These are phyloP conservation scores for Meghimatium bilineatum DNA, from an alignment of 2,888 invertebrate species.

Conservation along the genomic window DNA sequence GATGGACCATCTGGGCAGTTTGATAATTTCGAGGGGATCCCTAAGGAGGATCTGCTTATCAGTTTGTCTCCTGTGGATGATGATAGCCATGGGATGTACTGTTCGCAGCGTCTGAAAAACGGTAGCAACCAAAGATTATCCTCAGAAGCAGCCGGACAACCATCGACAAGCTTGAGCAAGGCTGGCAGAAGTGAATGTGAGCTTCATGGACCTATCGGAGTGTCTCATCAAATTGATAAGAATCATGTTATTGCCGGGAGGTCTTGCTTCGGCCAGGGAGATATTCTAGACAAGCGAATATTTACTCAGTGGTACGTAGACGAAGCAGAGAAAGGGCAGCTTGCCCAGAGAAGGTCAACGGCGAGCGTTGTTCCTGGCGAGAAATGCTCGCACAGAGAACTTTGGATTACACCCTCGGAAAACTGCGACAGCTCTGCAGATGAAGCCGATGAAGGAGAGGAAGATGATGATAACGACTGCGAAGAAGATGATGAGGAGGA, in stretches of 20 bases:
- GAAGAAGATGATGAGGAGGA: slow-evolving; percentile 36
- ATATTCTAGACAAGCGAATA: slow-evolving; percentile 12
- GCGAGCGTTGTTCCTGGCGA: background rate
- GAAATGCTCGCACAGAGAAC: background rate
- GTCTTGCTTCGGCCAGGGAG: slow-evolving; percentile 33
- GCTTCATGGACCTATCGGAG: background rate
- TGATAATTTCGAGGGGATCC: slow-evolving; percentile 26
- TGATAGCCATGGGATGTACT: background rate
- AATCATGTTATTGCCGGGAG: background rate
- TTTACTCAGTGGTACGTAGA: slow-evolving; percentile 42
- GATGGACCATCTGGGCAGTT: slow-evolving; percentile 16
- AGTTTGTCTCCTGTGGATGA: slow-evolving; percentile 5
- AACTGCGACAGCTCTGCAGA: slow-evolving; percentile 5
- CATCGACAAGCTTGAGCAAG: background rate
- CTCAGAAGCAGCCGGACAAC: background rate
- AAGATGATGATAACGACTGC: background rate
- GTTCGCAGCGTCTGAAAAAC: slow-evolving; percentile 5
- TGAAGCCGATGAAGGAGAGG: slow-evolving; percentile 18
- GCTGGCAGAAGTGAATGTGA: slow-evolving; percentile 5
- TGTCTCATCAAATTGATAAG: slow-evolving; percentile 4
- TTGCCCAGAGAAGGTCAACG: background rate
- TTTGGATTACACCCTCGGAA: background rate
- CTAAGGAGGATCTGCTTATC: slow-evolving; percentile 34
- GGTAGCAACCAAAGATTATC: background rate
- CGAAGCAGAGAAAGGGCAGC: slow-evolving; percentile 1